Conservation (phyloP, 2,113 vertebrate species). For the Pitta sordida region DNA sequence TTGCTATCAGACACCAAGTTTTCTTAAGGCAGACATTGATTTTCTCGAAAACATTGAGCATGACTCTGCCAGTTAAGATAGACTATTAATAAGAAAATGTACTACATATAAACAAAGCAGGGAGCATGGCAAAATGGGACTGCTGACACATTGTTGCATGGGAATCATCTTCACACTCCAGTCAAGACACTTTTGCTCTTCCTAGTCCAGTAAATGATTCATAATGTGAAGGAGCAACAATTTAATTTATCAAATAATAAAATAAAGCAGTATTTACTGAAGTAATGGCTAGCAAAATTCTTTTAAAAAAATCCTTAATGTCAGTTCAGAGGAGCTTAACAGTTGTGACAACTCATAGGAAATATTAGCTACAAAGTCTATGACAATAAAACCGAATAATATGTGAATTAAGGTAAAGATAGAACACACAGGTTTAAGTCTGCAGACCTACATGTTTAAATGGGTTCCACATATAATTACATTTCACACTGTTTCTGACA, state of each 20-base stretch:
- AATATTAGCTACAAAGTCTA: constrained; percentile 2
- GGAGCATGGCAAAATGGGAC: not conserved
- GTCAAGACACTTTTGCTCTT: not conserved
- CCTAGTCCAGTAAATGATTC: not conserved
- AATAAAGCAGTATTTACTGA: not conserved
- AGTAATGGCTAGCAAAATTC: not conserved
- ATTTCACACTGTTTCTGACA: constrained; percentile 16
- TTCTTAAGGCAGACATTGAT: not conserved
- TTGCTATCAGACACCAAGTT: not conserved
- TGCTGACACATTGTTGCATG: not conserved
- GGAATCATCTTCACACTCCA: not conserved
- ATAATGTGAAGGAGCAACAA: not conserved
- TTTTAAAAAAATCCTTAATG: not conserved
- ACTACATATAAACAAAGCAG: not conserved
- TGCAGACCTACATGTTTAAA: not conserved
- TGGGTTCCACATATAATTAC: constrained; percentile 12
- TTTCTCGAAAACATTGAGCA: not conserved
- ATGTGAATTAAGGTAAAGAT: not conserved
- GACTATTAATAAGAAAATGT: not conserved
- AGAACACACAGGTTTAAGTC: not conserved
- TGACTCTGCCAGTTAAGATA: not conserved
- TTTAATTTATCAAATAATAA: not conserved
- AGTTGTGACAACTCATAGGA: not conserved
- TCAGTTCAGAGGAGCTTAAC: not conserved
- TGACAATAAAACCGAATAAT: not conserved